Conservation (phyloP, 2,797 vertebrate genomes). For the Scomberomorus guttatus region DNA sequence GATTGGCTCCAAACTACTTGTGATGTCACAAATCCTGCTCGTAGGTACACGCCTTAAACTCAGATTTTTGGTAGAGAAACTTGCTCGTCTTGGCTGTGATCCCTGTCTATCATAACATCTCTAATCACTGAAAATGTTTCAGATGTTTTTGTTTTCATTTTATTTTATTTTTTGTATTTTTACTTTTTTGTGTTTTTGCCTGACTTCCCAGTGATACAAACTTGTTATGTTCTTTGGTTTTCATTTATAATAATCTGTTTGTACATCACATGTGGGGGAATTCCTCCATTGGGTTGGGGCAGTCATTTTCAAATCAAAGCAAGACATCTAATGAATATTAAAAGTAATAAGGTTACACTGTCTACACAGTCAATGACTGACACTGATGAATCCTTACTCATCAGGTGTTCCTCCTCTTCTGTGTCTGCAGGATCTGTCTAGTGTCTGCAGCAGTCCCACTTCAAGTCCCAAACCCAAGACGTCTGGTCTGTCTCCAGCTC, state of each 20-base stretch:
- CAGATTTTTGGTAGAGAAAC: too few species aligned
- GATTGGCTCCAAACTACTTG: too few species aligned
- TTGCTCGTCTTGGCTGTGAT: not conserved
- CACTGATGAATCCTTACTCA: constrained; percentile 6
- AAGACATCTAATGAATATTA: not conserved
- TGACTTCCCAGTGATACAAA: not conserved
- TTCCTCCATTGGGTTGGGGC: not conserved
- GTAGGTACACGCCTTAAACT: too few species aligned
- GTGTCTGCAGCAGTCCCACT: constrained; percentile 97
- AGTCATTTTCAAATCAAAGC: not conserved
- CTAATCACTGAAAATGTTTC: not conserved
- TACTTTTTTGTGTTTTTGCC: not conserved
- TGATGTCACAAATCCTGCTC: too few species aligned
- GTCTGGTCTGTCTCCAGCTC: constrained; percentile 88
- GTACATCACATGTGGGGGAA: not conserved
- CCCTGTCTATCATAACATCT: not conserved
- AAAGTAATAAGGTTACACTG: not conserved
- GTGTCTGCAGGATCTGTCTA: constrained; percentile 91
- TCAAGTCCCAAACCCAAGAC: constrained; percentile 97
- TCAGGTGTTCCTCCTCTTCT: constrained; percentile 5
- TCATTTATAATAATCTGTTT: not conserved
- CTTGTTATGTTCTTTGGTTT: not conserved
- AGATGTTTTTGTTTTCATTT: too few species aligned
- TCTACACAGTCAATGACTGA: not conserved
- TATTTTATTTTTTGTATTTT: not conserved